phyloP scores from a whole-genome alignment of 2,797 vertebrate genomes.

The Artibeus jamaicensis region DNA sequence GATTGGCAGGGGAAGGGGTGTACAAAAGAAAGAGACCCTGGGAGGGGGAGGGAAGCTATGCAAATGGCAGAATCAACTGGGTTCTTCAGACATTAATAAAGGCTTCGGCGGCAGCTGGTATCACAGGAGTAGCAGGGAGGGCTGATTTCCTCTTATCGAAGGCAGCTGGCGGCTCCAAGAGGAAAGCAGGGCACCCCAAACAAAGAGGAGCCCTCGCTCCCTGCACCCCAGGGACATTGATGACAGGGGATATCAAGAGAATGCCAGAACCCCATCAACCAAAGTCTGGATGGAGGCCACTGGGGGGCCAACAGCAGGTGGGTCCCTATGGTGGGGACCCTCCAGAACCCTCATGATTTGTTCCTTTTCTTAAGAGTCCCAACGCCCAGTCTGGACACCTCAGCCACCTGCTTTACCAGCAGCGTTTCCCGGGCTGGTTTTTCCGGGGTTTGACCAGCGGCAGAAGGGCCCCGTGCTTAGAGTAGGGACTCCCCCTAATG shows the following conservation, averaged over 20 bases:
- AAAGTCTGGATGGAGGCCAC: neutral
- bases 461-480: neutral
- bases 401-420: neutral
- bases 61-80: constrained; percentile 1
- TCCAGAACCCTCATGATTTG: neutral
- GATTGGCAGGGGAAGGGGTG: constrained; percentile 59
- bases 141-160: neutral
- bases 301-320: neutral
- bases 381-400: neutral
- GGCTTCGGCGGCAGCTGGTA: constrained; percentile 10
- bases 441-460: neutral
- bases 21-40: constrained; percentile 55
- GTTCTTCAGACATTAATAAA: constrained; percentile 46
- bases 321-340: neutral
- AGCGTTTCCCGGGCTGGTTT: neutral
- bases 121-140: neutral
- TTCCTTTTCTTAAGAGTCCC: neutral
- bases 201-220: neutral
- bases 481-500: neutral
- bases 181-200: neutral
- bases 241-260: accelerated
- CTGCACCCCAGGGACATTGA: neutral
- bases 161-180: accelerated
- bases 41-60: constrained; percentile 38
- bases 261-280: neutral